Percentiles rank a stretch among this genome's conserved stretches.
Evolutionary conservation across 2,888 invertebrate species (phyloP).

Genomic region (Steinernema hermaphroditum): DNA sequence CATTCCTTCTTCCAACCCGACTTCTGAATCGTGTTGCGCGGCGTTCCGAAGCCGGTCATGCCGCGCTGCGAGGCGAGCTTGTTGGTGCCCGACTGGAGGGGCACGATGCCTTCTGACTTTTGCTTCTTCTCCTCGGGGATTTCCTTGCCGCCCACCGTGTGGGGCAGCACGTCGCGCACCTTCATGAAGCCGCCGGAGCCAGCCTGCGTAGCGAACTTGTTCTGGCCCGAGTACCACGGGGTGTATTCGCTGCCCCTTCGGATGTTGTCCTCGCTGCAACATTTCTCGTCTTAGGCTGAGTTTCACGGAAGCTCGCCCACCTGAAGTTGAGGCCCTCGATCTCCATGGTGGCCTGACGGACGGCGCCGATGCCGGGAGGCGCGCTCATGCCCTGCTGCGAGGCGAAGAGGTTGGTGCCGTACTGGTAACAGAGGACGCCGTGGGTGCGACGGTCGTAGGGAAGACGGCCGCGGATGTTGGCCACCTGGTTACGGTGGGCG

Average conservation of each 20-base stretch:
- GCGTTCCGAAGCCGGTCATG: conserved; percentile 71
- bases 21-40: conserved; percentile 65
- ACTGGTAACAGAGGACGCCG: conserved; percentile 65
- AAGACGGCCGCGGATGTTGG: conserved; percentile 64
- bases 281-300: background rate
- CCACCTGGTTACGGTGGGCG: conserved; percentile 64
- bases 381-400: conserved; percentile 65
- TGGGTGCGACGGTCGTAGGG: conserved; percentile 65
- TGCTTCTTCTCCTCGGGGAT: conserved; percentile 61
- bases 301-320: conserved; percentile 32
- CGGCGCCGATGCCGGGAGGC: conserved; percentile 58
- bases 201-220: conserved; percentile 66
- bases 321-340: conserved; percentile 63
- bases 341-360: conserved; percentile 63
- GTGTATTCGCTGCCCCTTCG: conserved; percentile 64
- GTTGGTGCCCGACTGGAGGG: conserved; percentile 71
- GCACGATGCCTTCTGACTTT: conserved; percentile 65
- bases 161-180: conserved; percentile 65
- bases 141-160: conserved; percentile 62
- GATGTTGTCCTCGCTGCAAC: conserved; percentile 62
- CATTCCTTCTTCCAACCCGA: conserved; percentile 67
- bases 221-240: conserved; percentile 66
- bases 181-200: conserved; percentile 66
- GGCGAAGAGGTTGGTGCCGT: conserved; percentile 66
- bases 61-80: conserved; percentile 70